Evolutionary conservation across 2,888 invertebrate genomes (phyloP).

Genomic region (Chorisops tibialis): DNA sequence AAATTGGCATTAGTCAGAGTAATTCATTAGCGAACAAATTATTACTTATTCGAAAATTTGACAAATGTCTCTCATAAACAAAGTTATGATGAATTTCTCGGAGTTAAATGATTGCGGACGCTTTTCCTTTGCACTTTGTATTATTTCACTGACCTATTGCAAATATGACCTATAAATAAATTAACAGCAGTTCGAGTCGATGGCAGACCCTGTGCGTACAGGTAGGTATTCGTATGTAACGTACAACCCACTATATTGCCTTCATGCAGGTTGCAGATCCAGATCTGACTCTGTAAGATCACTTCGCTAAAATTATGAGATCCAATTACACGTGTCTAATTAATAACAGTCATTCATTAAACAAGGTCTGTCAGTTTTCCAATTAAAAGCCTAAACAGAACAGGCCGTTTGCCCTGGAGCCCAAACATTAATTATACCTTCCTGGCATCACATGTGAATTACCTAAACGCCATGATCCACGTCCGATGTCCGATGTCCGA

Average conservation of each 20-base stretch:
- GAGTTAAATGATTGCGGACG: too few species aligned
- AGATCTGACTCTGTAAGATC: too few species aligned
- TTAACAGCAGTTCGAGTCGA: too few species aligned
- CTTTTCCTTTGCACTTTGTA: too few species aligned
- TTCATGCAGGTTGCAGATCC: too few species aligned
- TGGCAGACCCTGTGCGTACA: too few species aligned
- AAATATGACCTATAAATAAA: too few species aligned
- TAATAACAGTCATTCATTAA: conserved; percentile 31
- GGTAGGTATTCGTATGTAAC: too few species aligned
- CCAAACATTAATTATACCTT: conserved; percentile 28
- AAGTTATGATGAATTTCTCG: conserved; percentile 12
- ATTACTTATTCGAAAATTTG: conserved; percentile 17
- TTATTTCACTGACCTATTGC: too few species aligned
- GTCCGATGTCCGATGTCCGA: conserved; percentile 12
- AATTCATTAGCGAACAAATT: conserved; percentile 13
- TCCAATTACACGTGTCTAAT: conserved; percentile 29
- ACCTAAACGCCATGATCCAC: conserved; percentile 22
- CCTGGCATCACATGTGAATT: conserved; percentile 27
- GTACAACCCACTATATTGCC: too few species aligned
- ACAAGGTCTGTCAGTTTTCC: conserved; percentile 32
- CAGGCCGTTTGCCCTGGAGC: conserved; percentile 24
- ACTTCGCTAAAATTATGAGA: conserved; percentile 19
- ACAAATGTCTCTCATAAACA: conserved; percentile 3
- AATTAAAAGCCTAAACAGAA: conserved; percentile 30
- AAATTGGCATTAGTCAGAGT: conserved; percentile 20